phyloP scores from a whole-genome alignment of 53 echinoderm and acorn worm species.

The Henricia sp. region DNA sequence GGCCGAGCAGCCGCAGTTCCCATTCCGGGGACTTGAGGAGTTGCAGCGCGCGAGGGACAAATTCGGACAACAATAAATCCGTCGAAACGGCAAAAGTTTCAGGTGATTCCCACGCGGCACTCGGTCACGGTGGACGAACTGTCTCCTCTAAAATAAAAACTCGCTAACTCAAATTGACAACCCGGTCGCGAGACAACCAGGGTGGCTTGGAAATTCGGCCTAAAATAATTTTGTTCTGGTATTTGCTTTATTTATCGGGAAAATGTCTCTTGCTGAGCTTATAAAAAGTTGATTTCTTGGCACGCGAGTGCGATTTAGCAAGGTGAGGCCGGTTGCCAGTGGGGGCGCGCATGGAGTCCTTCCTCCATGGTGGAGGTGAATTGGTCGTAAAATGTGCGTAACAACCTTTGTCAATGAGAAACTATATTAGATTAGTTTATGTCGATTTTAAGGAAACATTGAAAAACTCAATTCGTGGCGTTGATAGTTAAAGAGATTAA shows the following conservation, averaged over 20 bases:
- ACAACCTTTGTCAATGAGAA: too few relatives aligned
- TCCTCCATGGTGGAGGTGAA: too few relatives aligned
- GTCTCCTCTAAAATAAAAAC: slow-evolving; percentile 26
- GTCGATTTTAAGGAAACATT: too few relatives aligned
- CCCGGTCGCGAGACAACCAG: slow-evolving; percentile 17
- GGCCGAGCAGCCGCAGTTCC: slow-evolving; percentile 33
- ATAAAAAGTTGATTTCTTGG: not conserved
- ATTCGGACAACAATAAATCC: slow-evolving; percentile 40
- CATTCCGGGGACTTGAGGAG: slow-evolving; percentile 38
- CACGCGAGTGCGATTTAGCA: slow-evolving; percentile 9
- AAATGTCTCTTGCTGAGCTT: slow-evolving; percentile 11
- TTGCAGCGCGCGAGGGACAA: slow-evolving; percentile 10
- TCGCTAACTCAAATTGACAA: slow-evolving; percentile 51
- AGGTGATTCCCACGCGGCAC: slow-evolving; percentile 47
- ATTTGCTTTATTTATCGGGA: slow-evolving; percentile 31
- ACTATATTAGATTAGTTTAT: too few relatives aligned
- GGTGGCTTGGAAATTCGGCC: slow-evolving; percentile 15
- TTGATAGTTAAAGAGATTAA: too few relatives aligned
- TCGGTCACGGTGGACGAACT: slow-evolving; percentile 18
- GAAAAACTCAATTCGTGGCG: too few relatives aligned
- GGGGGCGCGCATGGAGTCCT: too few relatives aligned
- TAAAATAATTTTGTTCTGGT: not conserved
- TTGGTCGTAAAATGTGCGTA: too few relatives aligned
- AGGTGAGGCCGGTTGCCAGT: slow-evolving; percentile 9
- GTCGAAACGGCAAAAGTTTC: slow-evolving; percentile 30